These are phyloP conservation scores for Rhinichthys klamathensis DNA, from an alignment of 2,113 vertebrate genomes.

Conservation along the genomic window DNA sequence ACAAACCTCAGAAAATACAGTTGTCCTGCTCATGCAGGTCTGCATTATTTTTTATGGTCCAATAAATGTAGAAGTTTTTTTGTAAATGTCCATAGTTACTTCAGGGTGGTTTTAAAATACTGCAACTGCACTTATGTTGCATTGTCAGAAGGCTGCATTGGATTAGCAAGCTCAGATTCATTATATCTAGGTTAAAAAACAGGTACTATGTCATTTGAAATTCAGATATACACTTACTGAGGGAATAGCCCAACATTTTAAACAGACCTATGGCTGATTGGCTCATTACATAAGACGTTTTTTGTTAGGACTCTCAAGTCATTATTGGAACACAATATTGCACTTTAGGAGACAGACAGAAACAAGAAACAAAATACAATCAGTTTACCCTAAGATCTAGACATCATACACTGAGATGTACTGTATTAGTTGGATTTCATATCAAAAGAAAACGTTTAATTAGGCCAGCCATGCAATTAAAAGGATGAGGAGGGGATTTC, in stretches of 20 bases:
- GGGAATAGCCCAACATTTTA: constrained; percentile 49
- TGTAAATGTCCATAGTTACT: neutral
- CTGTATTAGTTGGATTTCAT: constrained; percentile 24
- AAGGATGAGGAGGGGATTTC: neutral
- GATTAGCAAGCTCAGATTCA: constrained; percentile 10
- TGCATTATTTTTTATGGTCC: neutral
- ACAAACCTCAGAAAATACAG: neutral
- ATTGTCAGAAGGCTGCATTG: neutral
- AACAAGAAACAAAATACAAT: constrained; percentile 54
- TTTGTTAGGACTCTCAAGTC: constrained; percentile 65
- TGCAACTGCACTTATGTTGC: constrained; percentile 21
- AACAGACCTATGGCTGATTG: constrained; percentile 54
- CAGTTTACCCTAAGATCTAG: constrained; percentile 54
- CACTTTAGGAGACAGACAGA: constrained; percentile 68
- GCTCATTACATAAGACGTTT: constrained; percentile 57
- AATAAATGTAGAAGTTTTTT: neutral
- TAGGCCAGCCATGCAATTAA: neutral
- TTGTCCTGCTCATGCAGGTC: neutral
- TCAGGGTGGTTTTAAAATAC: neutral
- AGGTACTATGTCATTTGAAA: constrained; percentile 8
- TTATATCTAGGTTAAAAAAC: constrained; percentile 2
- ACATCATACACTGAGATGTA: constrained; percentile 45
- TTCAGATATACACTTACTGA: constrained; percentile 42
- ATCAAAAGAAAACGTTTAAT: neutral
- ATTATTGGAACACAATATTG: constrained; percentile 70